Evolutionary conservation across 1,140 invertebrate species (phyloP).

Genomic region (Eubasilissa regina): DNA sequence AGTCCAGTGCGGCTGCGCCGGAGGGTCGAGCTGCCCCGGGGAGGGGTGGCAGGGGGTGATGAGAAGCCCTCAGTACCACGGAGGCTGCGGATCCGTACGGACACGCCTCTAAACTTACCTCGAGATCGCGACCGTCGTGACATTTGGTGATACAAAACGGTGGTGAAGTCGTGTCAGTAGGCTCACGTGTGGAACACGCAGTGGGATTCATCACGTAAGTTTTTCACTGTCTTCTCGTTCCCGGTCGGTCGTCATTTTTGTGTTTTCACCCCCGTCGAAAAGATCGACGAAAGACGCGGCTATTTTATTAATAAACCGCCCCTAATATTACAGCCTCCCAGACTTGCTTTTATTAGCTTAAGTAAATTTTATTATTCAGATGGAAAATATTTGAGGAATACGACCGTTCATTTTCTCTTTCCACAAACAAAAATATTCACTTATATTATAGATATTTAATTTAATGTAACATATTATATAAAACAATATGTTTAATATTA

Average conservation of each 20-base stretch:
- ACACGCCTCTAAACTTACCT: constrained; percentile 44
- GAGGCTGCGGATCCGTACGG: constrained; percentile 56
- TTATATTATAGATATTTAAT: too few species aligned
- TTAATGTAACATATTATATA: too few species aligned
- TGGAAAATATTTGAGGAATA: too few species aligned
- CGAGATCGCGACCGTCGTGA: constrained; percentile 47
- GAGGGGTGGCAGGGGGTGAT: constrained; percentile 16
- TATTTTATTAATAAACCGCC: constrained; percentile 28
- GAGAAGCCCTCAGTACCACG: constrained; percentile 48
- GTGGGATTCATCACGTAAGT: constrained; percentile 38
- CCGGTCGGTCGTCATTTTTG: background rate
- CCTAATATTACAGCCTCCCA: background rate
- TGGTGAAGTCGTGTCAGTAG: constrained; percentile 26
- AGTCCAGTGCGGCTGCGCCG: constrained; percentile 23
- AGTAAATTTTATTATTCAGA: background rate
- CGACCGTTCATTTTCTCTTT: too few species aligned
- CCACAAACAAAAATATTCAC: too few species aligned
- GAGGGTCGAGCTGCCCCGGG: constrained; percentile 6
- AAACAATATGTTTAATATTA: too few species aligned
- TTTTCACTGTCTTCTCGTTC: background rate
- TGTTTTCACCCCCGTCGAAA: background rate
- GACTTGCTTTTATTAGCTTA: constrained; percentile 9
- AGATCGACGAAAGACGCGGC: background rate
- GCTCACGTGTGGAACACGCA: constrained; percentile 31
- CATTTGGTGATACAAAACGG: constrained; percentile 42